These are phyloP conservation scores for Umimayanthus kanabou DNA, from an alignment of 92 coral and sea anemone species.

Conservation along the genomic window DNA sequence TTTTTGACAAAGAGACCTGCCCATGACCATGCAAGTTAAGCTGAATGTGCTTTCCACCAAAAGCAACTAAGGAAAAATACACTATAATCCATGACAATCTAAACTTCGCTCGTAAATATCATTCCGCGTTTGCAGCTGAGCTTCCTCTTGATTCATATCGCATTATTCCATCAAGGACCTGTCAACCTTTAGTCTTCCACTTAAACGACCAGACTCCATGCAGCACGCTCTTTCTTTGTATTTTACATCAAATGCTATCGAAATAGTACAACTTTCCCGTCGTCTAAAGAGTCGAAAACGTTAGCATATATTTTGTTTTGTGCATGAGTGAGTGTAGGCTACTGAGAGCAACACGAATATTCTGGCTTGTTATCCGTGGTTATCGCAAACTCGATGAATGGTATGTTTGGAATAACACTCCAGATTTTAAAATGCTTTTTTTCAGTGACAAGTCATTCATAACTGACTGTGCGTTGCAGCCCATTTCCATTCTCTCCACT, in stretches of 20 bases:
- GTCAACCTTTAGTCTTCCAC: constrained; percentile 7
- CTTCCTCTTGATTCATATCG: background rate
- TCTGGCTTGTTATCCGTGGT: background rate
- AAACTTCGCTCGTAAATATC: background rate
- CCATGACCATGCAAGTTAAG: background rate
- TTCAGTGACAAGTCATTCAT: background rate
- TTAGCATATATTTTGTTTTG: background rate
- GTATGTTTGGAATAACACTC: no score
- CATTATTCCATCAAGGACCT: constrained; percentile 16
- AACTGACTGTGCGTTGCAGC: background rate
- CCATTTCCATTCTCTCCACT: background rate
- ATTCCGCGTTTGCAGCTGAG: background rate
- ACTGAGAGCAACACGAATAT: background rate
- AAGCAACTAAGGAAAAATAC: background rate
- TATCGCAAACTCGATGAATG: background rate
- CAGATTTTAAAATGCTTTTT: no score
- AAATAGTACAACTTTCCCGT: background rate
- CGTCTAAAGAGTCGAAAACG: background rate
- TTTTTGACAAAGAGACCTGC: no score
- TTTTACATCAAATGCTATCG: background rate
- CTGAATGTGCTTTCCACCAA: background rate
- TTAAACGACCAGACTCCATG: constrained; percentile 9
- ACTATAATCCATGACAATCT: background rate
- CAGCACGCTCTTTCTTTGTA: constrained; percentile 6
- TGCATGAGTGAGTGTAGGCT: background rate